Conservation (phyloP, 2,888 invertebrate species). For the Eupeodes latifasciatus region DNA sequence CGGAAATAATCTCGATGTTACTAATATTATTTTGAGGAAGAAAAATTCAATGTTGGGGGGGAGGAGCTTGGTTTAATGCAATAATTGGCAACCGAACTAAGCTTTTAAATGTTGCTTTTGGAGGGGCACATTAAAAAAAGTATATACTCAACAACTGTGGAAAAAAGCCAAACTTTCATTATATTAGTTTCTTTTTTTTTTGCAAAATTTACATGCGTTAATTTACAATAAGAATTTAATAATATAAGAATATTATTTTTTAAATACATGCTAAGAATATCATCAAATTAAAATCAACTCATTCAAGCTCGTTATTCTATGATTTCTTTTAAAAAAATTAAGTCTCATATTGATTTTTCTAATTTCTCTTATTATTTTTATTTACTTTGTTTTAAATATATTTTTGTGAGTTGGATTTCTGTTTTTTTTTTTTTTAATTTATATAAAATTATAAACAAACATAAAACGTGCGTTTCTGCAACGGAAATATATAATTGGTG, state of each 20-base stretch:
- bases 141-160: conserved; percentile 16
- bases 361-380: conserved; percentile 24
- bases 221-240: conserved; percentile 28
- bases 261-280: conserved; percentile 63
- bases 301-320: conserved; percentile 13
- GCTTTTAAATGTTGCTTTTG: conserved; percentile 22
- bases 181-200: conserved; percentile 11
- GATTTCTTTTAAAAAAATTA: background rate
- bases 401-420: conserved; percentile 47
- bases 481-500: conserved; percentile 77
- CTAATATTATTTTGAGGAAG: conserved; percentile 33
- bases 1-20: conserved; percentile 66
- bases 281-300: conserved; percentile 43
- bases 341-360: conserved; percentile 13
- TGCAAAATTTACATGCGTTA: conserved; percentile 68
- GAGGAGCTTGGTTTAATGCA: conserved; percentile 15
- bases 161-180: conserved; percentile 60
- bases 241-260: background rate
- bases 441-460: conserved; percentile 71
- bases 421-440: conserved; percentile 29
- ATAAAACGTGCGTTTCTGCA: conserved; percentile 70
- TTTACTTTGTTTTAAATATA: conserved; percentile 28
- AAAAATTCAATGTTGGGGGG: conserved; percentile 3
- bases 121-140: background rate
- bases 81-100: conserved; percentile 44